Percentiles rank a stretch among this genome's conserved stretches.
These are phyloP conservation scores for Trichoplax adhaerens DNA, from an alignment of 37 sponge, comb jelly and placozoan genomes.

Conservation along the genomic window DNA sequence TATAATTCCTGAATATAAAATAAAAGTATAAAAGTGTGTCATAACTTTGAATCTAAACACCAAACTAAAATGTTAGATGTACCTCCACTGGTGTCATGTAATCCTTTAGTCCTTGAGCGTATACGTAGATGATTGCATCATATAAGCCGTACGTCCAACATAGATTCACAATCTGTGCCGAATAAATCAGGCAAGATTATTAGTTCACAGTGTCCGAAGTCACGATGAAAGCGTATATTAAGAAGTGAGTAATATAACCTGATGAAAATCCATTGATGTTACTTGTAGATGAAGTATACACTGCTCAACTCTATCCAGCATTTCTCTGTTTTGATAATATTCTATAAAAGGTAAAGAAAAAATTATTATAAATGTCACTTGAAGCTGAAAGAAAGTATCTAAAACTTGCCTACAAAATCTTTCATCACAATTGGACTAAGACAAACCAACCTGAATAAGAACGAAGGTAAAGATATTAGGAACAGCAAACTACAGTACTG, in stretches of 20 bases:
- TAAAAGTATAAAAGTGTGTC: too few species aligned
- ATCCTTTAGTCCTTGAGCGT: conserved; percentile 60
- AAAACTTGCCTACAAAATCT: conserved; percentile 42
- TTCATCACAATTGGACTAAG: conserved; percentile 35
- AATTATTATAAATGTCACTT: too few species aligned
- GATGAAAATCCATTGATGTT: conserved; percentile 41
- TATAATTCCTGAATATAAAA: too few species aligned
- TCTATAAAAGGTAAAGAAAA: not conserved
- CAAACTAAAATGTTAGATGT: conserved; percentile 36
- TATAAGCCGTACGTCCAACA: conserved; percentile 57
- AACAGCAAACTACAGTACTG: not conserved
- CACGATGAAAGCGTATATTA: not conserved
- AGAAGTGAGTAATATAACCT: conserved; percentile 10
- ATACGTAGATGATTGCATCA: conserved; percentile 66
- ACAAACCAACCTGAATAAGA: conserved; percentile 2
- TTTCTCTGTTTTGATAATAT: not conserved
- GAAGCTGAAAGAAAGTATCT: too few species aligned
- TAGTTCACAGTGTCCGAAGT: not conserved
- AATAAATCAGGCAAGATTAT: not conserved
- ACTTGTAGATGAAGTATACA: conserved; percentile 35
- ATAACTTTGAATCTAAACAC: conserved; percentile 21
- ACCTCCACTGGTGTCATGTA: conserved; percentile 54
- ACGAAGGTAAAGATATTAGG: not conserved
- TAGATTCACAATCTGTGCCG: conserved; percentile 36
- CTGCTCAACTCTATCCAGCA: conserved; percentile 23